Base-by-base conservation (phyloP, 2,888 invertebrate species). In the Taphrorychus bicolor region DNA sequence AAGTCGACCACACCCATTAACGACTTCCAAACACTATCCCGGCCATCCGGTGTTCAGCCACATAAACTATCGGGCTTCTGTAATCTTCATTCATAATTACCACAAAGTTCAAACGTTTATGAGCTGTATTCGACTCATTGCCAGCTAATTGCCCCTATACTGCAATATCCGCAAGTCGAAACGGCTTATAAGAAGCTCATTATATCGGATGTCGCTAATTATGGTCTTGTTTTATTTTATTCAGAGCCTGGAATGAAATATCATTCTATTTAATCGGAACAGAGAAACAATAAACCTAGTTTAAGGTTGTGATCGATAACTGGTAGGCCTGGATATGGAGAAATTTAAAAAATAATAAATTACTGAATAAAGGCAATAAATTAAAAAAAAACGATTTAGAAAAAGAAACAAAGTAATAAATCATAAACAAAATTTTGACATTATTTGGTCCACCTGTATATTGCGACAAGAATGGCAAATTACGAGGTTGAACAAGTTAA, bases 71-170 rank as follows among this genome's bases (percentile, higher is more conserved):
- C 45, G 45, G 14, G 45, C 14, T 64, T 64, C 58, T 64, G 63
- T 41, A 59, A 58, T 53, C 64, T 64, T 53, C 53, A 59, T 58
- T 59, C 53, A 59, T 52, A 52, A 66, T 60, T 49, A 60, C 60
- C 42, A 61, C 62, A 57, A 66, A 67, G 61, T 58, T 61, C 40
- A 45, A 62, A 58, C 59, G 62, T 71, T 67, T 67, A 67, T 67
- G 61, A 52, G 52, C 24, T 58, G 23, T 53, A 40, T 62, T 62
- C 74, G 76, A 72, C 72, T 73, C 77, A 77, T 77, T 72, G 72
- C 71, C 66, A 73, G 62, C 74, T 76, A 77, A 77, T 77, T 77
- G 76, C 76, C 76, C 76, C 64, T 75, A 76, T 75, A 76, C 71
- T 71, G 76, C 75, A 76, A 77, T 76, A 76, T 77, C 77, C 77